Evolutionary conservation across 37 sponge, comb jelly and placozoan species (phyloP).

Genomic region (Hexactinellida sp.): DNA sequence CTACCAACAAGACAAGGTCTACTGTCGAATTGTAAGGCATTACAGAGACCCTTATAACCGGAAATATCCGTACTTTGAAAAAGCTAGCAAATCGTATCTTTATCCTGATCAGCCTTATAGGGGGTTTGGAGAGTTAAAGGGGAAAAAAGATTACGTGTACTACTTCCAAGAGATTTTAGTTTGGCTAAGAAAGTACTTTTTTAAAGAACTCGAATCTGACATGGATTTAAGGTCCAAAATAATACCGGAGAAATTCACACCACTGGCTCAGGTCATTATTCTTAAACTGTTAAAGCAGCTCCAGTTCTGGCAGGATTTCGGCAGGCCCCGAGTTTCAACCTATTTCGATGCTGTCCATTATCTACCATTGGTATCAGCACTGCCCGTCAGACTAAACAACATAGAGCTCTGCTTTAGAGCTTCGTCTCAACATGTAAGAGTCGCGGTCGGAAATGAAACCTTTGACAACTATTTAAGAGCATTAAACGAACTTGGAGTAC

Average conservation of each 20-base stretch:
- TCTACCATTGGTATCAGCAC: not conserved
- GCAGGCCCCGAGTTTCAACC: not conserved
- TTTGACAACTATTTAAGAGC: not conserved
- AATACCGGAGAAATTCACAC: not conserved
- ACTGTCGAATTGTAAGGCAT: not conserved
- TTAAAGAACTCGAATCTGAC: not conserved
- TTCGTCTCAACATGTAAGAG: not conserved
- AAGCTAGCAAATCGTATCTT: not conserved
- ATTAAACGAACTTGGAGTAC: not conserved
- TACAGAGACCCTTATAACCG: not conserved
- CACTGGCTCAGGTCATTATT: not conserved
- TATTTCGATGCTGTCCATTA: conserved; percentile 15
- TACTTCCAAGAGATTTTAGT: not conserved
- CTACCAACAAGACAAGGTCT: conserved; percentile 7
- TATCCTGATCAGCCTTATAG: not conserved
- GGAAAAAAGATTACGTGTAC: not conserved
- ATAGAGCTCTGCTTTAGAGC: not conserved
- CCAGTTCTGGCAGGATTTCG: not conserved
- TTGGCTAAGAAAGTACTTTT: not conserved
- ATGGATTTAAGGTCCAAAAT: not conserved
- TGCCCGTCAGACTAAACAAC: not conserved
- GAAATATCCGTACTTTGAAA: not conserved
- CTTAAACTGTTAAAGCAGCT: not conserved
- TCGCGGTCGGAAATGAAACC: not conserved
- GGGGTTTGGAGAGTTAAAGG: not conserved